Evolutionary conservation across 2,113 vertebrate species (phyloP), one percentile per base, ranked within the genome.

Genomic region (Solea solea): DNA sequence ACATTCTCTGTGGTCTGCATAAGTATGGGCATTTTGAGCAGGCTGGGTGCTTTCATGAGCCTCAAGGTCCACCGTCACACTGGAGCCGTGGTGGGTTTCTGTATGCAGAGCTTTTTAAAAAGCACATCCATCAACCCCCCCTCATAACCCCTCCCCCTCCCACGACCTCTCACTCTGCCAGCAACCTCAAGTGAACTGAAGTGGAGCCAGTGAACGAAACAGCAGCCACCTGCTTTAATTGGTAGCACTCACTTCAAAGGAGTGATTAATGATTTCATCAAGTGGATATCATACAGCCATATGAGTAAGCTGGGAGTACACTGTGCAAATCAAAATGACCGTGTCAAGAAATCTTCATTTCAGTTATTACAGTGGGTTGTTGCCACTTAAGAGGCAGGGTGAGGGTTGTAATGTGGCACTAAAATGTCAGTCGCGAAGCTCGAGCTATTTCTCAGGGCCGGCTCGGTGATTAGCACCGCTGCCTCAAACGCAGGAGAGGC

Each of bases 261-360:
- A 56, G 83, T 90, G 90, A 92, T 91, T 87, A 87, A 93, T 90
- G 89, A 88, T 86, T 81, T 80, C 80, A 89, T 90, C 83, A 83
- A 77, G 86, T 25, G 70, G 74, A 78, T 74, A 84, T 85, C 25
- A 75, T 81, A 62, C 64, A 39, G 53, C 10, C 56, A 73, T 80
- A 61, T 81, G 65, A 82, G 72, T 62, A 65, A 76, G 76, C 49
- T 39, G 40, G 25, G 9, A 40, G 60, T 16, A 42, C 28, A 70
- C 50, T 57, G 55, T 77, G 82, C 80, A 84, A 86, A 90, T 84
- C 72, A 34, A 27, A 72, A 85, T 87, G 72, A 74, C 74, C 55
- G 55, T 1, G 42, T 40, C 45, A 64, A 27, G 39, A 78, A 74
- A 51, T 50, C 55, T 73, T 86, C 61, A 72, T 71, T 71, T 59